Conservation (phyloP, 2,113 vertebrate species). For the Tragulus kanchil region DNA sequence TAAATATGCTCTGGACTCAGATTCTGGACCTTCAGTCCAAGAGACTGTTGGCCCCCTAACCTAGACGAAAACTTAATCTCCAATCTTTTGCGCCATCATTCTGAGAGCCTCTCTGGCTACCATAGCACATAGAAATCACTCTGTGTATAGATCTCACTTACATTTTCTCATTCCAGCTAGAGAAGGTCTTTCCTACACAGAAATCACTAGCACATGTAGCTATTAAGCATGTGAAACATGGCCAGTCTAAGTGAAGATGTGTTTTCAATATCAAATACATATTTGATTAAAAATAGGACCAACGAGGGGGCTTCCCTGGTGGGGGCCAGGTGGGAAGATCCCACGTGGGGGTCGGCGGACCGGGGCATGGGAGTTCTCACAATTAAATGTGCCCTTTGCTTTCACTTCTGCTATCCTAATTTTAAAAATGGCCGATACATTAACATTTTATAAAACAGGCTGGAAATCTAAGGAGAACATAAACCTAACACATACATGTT, state of each 20-base stretch:
- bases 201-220: background rate
- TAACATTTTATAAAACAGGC: conserved; percentile 15
- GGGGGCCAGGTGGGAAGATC: too few relatives aligned
- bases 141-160: background rate
- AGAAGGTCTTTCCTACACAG: background rate
- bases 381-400: too few relatives aligned
- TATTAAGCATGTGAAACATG: background rate
- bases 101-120: too few relatives aligned
- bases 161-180: background rate
- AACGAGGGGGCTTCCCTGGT: too few relatives aligned
- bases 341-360: too few relatives aligned
- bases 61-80: too few relatives aligned
- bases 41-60: too few relatives aligned
- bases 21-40: too few relatives aligned
- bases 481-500: background rate
- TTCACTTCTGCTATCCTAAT: background rate
- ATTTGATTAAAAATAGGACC: background rate
- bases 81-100: too few relatives aligned
- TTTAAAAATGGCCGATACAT: background rate
- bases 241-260: background rate
- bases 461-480: background rate
- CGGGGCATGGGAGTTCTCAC: too few relatives aligned
- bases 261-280: background rate
- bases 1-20: too few relatives aligned
- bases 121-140: background rate